Base-by-base conservation (phyloP, 2,888 invertebrate species). In the Gymnoscelis rufifasciata region DNA sequence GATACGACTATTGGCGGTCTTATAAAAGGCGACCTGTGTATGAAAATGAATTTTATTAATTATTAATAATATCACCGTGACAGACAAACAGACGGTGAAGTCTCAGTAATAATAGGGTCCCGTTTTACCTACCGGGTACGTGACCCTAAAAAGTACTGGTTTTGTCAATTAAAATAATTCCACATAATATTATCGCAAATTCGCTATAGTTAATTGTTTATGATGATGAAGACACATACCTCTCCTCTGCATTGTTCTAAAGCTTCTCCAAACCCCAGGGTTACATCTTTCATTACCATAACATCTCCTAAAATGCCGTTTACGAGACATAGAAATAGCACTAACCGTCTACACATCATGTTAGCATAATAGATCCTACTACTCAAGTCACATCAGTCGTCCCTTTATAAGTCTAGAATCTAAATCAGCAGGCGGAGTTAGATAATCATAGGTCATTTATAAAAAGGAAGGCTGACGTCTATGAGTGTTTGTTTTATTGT, bases 261-360 rank as follows among this genome's bases (percentile, higher is more conserved):
- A 35, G 87, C 88, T 59, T 86, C 71, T 1, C 88, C 88, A 51
- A 87, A 88, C 6, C 88, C 88, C 1, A 88, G 70, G 0, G 88
- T 88, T 52, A 88, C 78, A 41, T 87, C 84, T 52, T 83, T 86
- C 82, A 88, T 76, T 56, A 88, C 71, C 12, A 62, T 64, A 19
- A 70, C 67, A 46, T 66, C 69, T 1, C 66, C 71, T 11, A 43
- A 43, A 42, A 50, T 47, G 11, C 44, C 51, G 15, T 41, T 44
- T 30, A 31, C 19, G 33, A 59, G 35, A 52, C 29, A 37, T 48
- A 57, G 8, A 36, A 59, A 26, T 31, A 60, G 11, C 41, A 60
- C 42, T 8, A 52, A 28, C 30, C n/a, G 29, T 29, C 24, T 35
- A 29, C 38, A 14, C 50, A 50, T 50, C 38, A 35, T 49, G 33